These are phyloP conservation scores for Epirrhoe alternata DNA, from an alignment of 2,888 invertebrate species.

Conservation along the genomic window DNA sequence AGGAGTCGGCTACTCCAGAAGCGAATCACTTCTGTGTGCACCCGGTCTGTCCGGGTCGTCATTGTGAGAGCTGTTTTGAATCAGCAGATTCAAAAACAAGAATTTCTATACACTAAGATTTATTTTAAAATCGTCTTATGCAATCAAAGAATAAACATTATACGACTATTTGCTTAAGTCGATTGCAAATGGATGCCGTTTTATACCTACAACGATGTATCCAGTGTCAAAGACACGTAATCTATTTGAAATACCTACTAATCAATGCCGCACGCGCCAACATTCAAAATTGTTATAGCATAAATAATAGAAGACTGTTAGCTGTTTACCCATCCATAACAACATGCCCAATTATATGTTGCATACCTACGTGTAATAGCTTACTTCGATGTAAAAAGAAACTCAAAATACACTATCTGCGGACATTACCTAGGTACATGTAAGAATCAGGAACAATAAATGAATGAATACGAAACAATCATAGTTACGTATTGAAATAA, in stretches of 20 bases:
- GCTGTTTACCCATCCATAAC: neutral
- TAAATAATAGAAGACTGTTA: neutral
- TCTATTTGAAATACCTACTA: neutral
- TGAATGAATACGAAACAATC: no score
- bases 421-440: neutral
- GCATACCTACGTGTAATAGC: neutral
- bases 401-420: neutral
- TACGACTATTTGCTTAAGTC: no score
- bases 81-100: neutral
- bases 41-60: neutral
- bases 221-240: neutral
- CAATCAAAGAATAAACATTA: neutral
- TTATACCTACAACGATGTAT: neutral
- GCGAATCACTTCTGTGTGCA: constrained; percentile 28
- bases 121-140: neutral
- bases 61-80: constrained; percentile 8
- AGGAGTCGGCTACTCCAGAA: constrained; percentile 57
- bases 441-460: neutral
- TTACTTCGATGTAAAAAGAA: neutral
- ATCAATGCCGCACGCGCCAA: neutral
- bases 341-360: neutral
- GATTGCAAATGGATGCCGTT: neutral
- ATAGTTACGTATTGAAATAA: neutral
- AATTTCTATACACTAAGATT: neutral
- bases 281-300: neutral